Conservation (phyloP, 2,888 invertebrate genomes). For the Trissolcus japonicus region DNA sequence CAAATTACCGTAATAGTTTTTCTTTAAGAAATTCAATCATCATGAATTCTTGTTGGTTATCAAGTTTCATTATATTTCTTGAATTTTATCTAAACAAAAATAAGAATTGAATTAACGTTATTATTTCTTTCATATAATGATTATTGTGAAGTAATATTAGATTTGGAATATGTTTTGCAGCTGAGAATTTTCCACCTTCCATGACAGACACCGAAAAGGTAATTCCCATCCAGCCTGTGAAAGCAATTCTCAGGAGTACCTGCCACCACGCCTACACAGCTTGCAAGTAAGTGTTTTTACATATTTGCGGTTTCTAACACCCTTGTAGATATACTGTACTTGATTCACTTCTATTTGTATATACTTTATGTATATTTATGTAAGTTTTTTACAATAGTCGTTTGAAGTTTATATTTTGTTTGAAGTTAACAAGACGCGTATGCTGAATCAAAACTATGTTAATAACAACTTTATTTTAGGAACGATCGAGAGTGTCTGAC, state of each 20-base stretch:
- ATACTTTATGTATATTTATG: slow-evolving; percentile 14
- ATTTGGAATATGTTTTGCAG: slow-evolving; percentile 49
- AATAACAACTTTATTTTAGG: slow-evolving; percentile 77
- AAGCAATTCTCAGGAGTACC: slow-evolving; percentile 86
- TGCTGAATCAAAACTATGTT: background rate
- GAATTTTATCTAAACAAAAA: too few relatives aligned
- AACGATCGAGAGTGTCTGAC: slow-evolving; percentile 88
- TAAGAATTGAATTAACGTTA: slow-evolving; percentile 18
- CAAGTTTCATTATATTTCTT: too few relatives aligned
- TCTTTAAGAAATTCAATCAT: too few relatives aligned
- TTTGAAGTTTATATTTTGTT: too few relatives aligned
- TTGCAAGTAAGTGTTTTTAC: slow-evolving; percentile 70
- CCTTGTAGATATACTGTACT: too few relatives aligned
- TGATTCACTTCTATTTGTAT: slow-evolving; percentile 7
- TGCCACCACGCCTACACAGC: slow-evolving; percentile 85
- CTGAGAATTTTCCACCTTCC: slow-evolving; percentile 60
- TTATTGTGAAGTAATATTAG: slow-evolving; percentile 7
- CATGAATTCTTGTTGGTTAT: too few relatives aligned
- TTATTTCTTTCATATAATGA: slow-evolving; percentile 12
- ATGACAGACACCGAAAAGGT: slow-evolving; percentile 59
- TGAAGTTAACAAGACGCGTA: too few relatives aligned
- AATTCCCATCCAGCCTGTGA: slow-evolving; percentile 78
- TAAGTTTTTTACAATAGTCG: too few relatives aligned
- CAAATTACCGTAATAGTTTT: too few relatives aligned
- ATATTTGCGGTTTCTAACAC: too few relatives aligned